Evolutionary conservation across 2,888 invertebrate genomes (phyloP), one percentile per base, ranked within the genome.

Genomic region (Nephrotoma appendiculata): DNA sequence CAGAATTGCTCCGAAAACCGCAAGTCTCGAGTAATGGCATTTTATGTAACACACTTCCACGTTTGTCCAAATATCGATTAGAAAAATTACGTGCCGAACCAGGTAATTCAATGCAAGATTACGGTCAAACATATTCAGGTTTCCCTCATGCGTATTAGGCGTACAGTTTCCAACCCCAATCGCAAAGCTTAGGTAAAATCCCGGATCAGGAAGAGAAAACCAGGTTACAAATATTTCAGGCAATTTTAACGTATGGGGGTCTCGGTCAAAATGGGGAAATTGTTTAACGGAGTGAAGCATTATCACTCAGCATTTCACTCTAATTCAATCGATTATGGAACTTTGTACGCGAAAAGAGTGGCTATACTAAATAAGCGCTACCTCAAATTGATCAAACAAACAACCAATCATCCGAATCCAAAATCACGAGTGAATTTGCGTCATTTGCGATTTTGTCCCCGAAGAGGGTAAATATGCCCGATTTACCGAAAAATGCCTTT

Each of bases 401-500:
- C n/a, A n/a, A n/a, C n/a, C n/a, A n/a, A n/a, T n/a, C n/a, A n/a
- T n/a, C n/a, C n/a, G n/a, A n/a, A n/a, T n/a, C n/a, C n/a, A n/a
- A n/a, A n/a, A n/a, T n/a, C n/a, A n/a, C n/a, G n/a, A n/a, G n/a
- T n/a, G n/a, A n/a, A n/a, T n/a, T n/a, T n/a, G n/a, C n/a, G n/a
- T n/a, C n/a, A n/a, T n/a, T n/a, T n/a, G n/a, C n/a, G n/a, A n/a
- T n/a, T n/a, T n/a, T n/a, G n/a, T n/a, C n/a, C n/a, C n/a, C n/a
- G n/a, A 98, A 91, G 98, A 98, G 92, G 98, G 98, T 83, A 97
- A 97, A 92, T 98, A 96, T 91, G 98, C 98, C 0, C 92, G 98
- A 88, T 96, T 98, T 90, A 97, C 98, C 9, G 97, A 98, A 90
- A 97, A 97, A 94, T 96, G 96, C 90, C 92, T 96, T 88, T 93